phyloP scores from a whole-genome alignment of 1,140 invertebrate species.

The Ceratosolen solmsi region DNA sequence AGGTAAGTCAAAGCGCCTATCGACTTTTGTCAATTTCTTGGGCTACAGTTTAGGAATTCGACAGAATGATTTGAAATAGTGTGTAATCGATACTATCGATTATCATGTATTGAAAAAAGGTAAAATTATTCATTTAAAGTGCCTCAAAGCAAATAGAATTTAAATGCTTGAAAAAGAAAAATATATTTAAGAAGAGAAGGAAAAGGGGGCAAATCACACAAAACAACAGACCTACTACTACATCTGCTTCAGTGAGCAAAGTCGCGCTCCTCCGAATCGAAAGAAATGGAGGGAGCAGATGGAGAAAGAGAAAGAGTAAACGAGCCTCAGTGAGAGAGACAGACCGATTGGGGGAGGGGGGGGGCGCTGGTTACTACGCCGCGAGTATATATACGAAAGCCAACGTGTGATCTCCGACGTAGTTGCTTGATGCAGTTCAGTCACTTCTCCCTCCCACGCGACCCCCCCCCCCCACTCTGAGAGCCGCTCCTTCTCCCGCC shows the following conservation, averaged over 20 bases:
- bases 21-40: too few species aligned
- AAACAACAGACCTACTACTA: not conserved
- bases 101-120: too few species aligned
- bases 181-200: not conserved
- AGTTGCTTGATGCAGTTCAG: constrained; percentile 37
- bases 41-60: too few species aligned
- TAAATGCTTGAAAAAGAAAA: not conserved
- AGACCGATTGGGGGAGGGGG: constrained; percentile 31
- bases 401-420: constrained; percentile 55
- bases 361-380: constrained; percentile 36
- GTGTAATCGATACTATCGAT: not conserved
- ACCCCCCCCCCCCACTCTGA: not conserved
- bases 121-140: not conserved
- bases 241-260: not conserved
- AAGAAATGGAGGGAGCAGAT: not conserved
- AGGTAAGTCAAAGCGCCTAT: too few species aligned
- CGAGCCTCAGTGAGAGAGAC: constrained; percentile 21
- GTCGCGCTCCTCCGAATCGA: not conserved
- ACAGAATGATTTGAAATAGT: too few species aligned
- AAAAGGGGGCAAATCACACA: not conserved
- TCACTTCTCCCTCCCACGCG: constrained; percentile 19
- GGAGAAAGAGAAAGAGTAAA: not conserved
- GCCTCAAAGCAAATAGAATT: not conserved
- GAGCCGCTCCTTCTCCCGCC: not conserved
- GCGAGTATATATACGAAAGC: constrained; percentile 38